Evolutionary conservation across 92 coral and sea anemone species (phyloP), one percentile per base, ranked within the genome.

Genomic region (Phenganax subtilis): DNA sequence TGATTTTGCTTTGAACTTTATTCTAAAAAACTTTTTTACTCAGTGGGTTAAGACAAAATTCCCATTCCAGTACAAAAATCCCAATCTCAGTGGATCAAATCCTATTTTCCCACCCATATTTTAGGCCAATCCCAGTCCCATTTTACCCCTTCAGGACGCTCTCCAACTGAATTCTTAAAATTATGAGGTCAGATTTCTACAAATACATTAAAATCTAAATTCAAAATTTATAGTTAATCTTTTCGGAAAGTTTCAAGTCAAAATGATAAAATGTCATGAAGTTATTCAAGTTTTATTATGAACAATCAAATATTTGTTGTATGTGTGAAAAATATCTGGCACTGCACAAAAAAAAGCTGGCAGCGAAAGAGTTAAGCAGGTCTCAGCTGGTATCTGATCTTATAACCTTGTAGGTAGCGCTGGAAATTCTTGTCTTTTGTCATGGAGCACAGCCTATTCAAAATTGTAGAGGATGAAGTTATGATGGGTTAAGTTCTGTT

Each of bases 61-160:
- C 80, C 85, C 85, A 81, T 81, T 81, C 85, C 47, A 37, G 47
- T 37, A 37, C 47, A 37, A 37, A 17, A 15, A 44, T 85, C 87
- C 84, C 59, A 77, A 29, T 85, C 78, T 77, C 78, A 85, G 71
- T 78, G 70, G 58, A 47, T 65, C 25, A 7, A 67, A 70, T 76
- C 71, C 75, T 77, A 84, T 76, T 76, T 84, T 76, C 84, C 82
- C 86, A 83, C 57, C 76, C 53, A 67, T 10, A 85, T 75, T 62
- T 8, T 27, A 75, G 76, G 87, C 75, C n/a, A 65, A 76, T 84
- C 85, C 74, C 79, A 85, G 64, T 71, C 84, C 85, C 80, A 79
- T 69, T 85, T 79, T 78, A 78, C 77, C 84, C 65, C 78, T 69
- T 85, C 66, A n/a, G 66, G 51, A 65, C 51, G 31, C 28, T 80